Percentiles rank a stretch among this genome's conserved stretches.
phyloP scores from a whole-genome alignment of 2,797 vertebrate genomes.

The Xyrichtys novacula region DNA sequence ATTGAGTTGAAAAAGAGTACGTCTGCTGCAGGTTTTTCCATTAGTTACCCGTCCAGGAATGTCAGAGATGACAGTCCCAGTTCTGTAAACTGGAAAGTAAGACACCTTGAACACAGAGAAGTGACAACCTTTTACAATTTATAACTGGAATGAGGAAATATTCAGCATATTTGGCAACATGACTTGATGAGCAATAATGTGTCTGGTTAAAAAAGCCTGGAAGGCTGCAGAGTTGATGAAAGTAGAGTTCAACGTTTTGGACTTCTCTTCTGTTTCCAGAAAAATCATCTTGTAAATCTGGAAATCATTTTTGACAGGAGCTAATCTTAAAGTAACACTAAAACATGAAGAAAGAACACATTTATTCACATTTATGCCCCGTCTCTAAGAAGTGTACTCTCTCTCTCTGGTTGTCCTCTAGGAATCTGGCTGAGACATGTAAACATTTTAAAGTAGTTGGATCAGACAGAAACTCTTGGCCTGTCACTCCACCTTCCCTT shows the following conservation, averaged over 20 bases:
- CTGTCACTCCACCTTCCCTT: not conserved
- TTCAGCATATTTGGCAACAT: not conserved
- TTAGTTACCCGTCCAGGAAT: not conserved
- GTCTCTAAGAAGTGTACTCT: not conserved
- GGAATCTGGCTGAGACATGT: slow-evolving; percentile 4
- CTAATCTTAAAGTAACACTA: not conserved
- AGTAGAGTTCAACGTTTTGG: not conserved
- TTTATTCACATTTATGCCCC: not conserved
- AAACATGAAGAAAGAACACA: not conserved
- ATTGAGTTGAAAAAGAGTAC: too few species aligned
- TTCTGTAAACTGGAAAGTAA: not conserved
- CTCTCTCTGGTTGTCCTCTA: not conserved
- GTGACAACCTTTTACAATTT: not conserved
- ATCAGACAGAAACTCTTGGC: slow-evolving; percentile 15
- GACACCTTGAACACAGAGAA: not conserved
- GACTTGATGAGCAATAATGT: not conserved
- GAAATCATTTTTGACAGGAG: not conserved
- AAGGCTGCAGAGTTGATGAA: not conserved
- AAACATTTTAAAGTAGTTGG: slow-evolving; percentile 3
- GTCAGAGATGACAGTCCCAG: not conserved
- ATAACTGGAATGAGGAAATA: not conserved
- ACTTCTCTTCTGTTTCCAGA: not conserved
- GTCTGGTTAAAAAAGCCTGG: not conserved
- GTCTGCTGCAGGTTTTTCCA: not conserved
- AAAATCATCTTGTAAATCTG: not conserved